Percentiles rank a stretch among this genome's conserved stretches.
Conservation (phyloP, 2,888 invertebrate genomes). For the Drosophila pseudotalamancana region DNA sequence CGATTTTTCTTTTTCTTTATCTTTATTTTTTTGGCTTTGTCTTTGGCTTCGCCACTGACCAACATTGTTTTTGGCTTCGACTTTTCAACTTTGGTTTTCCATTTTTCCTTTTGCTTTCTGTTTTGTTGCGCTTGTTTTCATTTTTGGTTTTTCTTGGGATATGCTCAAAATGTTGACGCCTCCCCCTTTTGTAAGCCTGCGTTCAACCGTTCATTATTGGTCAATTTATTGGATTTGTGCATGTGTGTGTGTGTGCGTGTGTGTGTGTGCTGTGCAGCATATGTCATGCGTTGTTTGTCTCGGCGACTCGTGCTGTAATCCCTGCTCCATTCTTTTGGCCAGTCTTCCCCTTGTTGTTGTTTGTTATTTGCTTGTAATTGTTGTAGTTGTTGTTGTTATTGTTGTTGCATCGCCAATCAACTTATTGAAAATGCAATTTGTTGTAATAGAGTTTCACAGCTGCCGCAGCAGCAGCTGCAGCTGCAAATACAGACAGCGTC, state of each 20-base stretch:
- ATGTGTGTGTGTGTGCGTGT: constrained; percentile 29
- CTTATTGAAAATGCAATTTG: constrained; percentile 74
- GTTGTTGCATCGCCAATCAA: constrained; percentile 45
- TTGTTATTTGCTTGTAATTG: constrained; percentile 2
- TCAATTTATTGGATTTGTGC: constrained; percentile 82
- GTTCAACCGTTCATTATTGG: constrained; percentile 78
- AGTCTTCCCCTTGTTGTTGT: constrained; percentile 1
- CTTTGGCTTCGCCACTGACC: constrained; percentile 60
- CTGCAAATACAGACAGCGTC: constrained; percentile 8
- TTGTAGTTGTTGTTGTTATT: constrained; percentile 10
- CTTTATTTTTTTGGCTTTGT: constrained; percentile 45
- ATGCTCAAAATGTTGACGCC: neutral
- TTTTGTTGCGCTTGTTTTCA: too few relatives aligned
- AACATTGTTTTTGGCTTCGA: constrained; percentile 76
- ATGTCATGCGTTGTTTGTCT: constrained; percentile 62
- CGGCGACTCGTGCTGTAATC: constrained; percentile 38
- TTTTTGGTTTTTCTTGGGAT: too few relatives aligned
- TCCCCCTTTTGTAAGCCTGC: constrained; percentile 20
- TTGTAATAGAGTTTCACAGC: constrained; percentile 65
- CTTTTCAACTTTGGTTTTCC: constrained; percentile 66
- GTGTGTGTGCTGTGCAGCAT: constrained; percentile 50
- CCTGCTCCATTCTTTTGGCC: constrained; percentile 10
- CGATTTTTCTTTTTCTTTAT: constrained; percentile 6
- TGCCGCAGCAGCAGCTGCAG: constrained; percentile 28
- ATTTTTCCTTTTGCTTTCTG: too few relatives aligned